Evolutionary conservation across 1,140 invertebrate species (phyloP).

Genomic region (Wiebesia pumilae): DNA sequence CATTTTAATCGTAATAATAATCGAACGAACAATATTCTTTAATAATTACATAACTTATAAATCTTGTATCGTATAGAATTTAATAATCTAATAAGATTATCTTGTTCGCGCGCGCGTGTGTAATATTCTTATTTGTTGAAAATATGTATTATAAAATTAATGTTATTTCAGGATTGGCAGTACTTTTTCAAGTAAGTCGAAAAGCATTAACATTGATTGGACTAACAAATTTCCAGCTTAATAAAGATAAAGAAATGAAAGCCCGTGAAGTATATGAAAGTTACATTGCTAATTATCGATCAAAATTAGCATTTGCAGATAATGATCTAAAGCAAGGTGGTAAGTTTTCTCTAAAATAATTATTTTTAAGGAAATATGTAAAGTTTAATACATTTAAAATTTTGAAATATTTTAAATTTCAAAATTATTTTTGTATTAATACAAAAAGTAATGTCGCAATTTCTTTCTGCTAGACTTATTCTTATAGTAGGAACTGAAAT

Average conservation of each 20-base stretch:
- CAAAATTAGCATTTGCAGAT: constrained; percentile 56
- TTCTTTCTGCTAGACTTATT: no score
- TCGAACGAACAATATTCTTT: not conserved
- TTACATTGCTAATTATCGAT: constrained; percentile 65
- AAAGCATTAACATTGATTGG: constrained; percentile 61
- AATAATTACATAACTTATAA: not conserved
- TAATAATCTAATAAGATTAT: not conserved
- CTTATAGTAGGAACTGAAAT: not conserved
- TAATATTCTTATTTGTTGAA: not conserved
- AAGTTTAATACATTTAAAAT: no score
- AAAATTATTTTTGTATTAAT: no score
- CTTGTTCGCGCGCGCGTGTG: no score
- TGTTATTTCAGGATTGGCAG: constrained; percentile 59
- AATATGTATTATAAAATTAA: not conserved
- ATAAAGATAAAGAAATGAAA: constrained; percentile 59
- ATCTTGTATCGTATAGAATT: not conserved
- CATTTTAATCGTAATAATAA: not conserved
- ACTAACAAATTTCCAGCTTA: constrained; percentile 64
- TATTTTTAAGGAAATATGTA: no score
- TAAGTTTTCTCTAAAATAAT: not conserved
- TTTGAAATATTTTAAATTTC: no score
- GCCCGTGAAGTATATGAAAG: constrained; percentile 66
- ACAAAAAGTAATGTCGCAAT: no score
- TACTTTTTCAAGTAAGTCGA: constrained; percentile 61
- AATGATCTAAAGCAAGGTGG: constrained; percentile 56